Evolutionary conservation across 2,113 vertebrate species (phyloP).

Genomic region (Corvus cornix): DNA sequence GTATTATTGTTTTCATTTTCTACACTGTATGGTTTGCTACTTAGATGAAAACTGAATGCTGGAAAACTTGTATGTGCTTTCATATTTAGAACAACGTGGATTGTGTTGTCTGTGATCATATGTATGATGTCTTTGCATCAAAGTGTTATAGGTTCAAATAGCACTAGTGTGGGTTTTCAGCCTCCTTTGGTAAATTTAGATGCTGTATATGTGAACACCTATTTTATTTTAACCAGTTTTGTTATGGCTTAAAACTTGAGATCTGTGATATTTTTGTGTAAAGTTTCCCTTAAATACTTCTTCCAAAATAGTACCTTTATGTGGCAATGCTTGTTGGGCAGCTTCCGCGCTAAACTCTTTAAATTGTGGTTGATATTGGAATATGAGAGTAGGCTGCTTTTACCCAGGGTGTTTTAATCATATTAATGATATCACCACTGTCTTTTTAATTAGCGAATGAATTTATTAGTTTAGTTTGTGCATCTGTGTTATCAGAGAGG

Average conservation of each 20-base stretch:
- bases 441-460: background rate
- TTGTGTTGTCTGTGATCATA: background rate
- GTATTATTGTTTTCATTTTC: background rate
- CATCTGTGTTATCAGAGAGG: background rate
- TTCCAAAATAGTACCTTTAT: background rate
- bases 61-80: background rate
- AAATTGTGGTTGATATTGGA: background rate
- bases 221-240: background rate
- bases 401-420: background rate
- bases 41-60: background rate
- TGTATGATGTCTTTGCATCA: background rate
- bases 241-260: background rate
- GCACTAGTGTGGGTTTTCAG: background rate
- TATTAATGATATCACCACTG: background rate
- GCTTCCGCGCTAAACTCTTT: background rate
- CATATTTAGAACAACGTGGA: background rate
- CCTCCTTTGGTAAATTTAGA: background rate
- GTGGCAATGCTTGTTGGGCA: accelerated
- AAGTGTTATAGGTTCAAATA: background rate
- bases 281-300: background rate
- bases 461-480: background rate
- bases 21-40: background rate
- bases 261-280: background rate
- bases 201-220: background rate
- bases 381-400: background rate